Evolutionary conservation across 2,888 invertebrate genomes (phyloP), one percentile per base, ranked within the genome.

Genomic region (Geotrupes spiniger): DNA sequence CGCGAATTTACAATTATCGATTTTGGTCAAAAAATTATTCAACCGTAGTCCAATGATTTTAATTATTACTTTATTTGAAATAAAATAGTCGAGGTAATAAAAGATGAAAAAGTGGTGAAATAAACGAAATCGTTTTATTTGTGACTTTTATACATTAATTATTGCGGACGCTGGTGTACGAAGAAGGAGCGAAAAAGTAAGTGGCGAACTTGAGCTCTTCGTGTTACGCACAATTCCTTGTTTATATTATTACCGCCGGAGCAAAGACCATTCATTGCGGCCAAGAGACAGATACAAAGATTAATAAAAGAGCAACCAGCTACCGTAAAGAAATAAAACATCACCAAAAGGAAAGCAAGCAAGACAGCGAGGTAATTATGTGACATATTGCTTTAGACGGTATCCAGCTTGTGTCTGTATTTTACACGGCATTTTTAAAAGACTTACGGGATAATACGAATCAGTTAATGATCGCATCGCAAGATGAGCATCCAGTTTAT

Each of bases 261-360:
- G 62, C 60, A 56, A 49, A 52, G 62, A 59, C 66, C 65, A 67
- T 67, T 68, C 64, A 66, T 67, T 63, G 57, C 65, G 58, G 50
- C 57, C 38, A 53, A 51, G 55, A 59, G 66, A 67, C 66, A 66
- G 67, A 67, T 66, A 64, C 65, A 64, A 63, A 61, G 64, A 65
- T 68, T 67, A 65, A 67, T 65, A 66, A 66, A 66, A 68, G 65
- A 64, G 64, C 63, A 65, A 63, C 63, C 64, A 65, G 64, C 63
- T 63, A 63, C 64, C 21, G 63, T 64, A 61, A 64, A 61, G 58
- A 54, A 62, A 62, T 63, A 63, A 65, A 63, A 63, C 60, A 61
- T 63, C 62, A 61, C 60, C 56, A 56, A 57, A 56, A 61, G 59
- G 60, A 59, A 63, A 63, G 61, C 50, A 52, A 52, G 55, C 52